Base-by-base conservation (phyloP, 2,113 vertebrate species). In the Gallinago undulata region DNA sequence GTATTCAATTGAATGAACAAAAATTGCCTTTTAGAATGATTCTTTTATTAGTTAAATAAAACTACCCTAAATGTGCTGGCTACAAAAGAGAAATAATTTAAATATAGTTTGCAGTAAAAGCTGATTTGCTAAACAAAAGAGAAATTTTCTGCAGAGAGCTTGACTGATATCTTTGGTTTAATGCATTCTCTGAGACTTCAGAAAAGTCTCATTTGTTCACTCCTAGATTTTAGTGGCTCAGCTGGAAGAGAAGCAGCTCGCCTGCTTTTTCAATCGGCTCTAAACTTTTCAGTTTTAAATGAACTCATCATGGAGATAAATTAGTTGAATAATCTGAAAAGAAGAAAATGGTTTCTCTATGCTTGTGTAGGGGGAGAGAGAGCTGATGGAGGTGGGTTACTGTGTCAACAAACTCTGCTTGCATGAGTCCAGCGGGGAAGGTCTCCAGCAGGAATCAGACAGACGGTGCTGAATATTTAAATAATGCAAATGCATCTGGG, bases 11-110 rank as follows among this genome's bases (percentile, higher is more conserved):
- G 79, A 93, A 84, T 59, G 95, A 93, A 86, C 83, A 93, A 92
- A 95, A 96, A 93, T 88, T 95, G 93, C 95, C 55, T 94, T 95
- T 94, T 80, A 90, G 83, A 96, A 92, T 74, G 45, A 77, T 76
- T 80, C 88, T 93, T 94, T 90, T 94, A 93, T 96, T 94, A 93
- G 92, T 96, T 97, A 96, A 97, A 90, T 93, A 97, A 95, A 95
- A 83, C 93, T 90, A 59, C 50, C 47, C 76, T 95, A 80, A 96
- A 83, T 80, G 64, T 64, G 76, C 72, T 77, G 63, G 83, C 88
- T 80, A 27, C 67, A 39, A 73, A 56, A 86, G 35, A 92, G n/a
- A 81, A 92, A 92, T 48, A 4, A 92, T 94, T 96, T 86, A 94
- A 90, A 95, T 89, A 86, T 59, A 83, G 80, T 93, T 92, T 93